Conservation (phyloP, 2,797 vertebrate species). For the Cephalopachus bancanus region DNA sequence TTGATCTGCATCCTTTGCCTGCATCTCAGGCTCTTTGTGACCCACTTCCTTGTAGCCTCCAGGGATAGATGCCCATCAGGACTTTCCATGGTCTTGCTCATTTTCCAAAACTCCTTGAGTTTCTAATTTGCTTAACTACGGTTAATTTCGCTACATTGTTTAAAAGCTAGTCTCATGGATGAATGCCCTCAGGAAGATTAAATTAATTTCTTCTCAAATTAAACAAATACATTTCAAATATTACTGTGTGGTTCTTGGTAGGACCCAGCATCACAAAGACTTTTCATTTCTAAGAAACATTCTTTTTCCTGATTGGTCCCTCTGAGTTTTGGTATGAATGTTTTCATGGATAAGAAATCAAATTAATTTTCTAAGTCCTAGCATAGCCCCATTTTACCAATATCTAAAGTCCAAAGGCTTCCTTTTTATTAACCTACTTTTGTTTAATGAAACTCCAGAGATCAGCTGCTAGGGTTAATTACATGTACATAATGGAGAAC, state of each 20-base stretch:
- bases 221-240: slow-evolving; percentile 66
- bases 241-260: slow-evolving; percentile 40
- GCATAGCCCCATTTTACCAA: slow-evolving; percentile 57
- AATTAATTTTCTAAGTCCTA: slow-evolving; percentile 75
- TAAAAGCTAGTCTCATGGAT: slow-evolving; percentile 54
- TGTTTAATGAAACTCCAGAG: slow-evolving; percentile 73
- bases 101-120: slow-evolving; percentile 15
- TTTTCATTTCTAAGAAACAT: slow-evolving; percentile 69
- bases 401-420: slow-evolving; percentile 76
- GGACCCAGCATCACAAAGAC: slow-evolving; percentile 8
- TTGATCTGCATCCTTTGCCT: not conserved
- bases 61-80: not conserved
- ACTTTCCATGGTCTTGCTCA: not conserved
- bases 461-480: slow-evolving; percentile 67
- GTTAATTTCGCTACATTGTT: slow-evolving; percentile 62
- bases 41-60: not conserved
- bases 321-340: slow-evolving; percentile 54
- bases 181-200: slow-evolving; percentile 42
- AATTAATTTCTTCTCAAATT: slow-evolving; percentile 74
- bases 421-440: slow-evolving; percentile 82
- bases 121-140: slow-evolving; percentile 42
- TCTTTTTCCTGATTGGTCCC: slow-evolving; percentile 54
- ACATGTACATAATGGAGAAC: not conserved
- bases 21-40: not conserved
- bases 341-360: slow-evolving; percentile 76